phyloP scores from a whole-genome alignment of 2,797 vertebrate species.

The Hephaestus fuliginosus region DNA sequence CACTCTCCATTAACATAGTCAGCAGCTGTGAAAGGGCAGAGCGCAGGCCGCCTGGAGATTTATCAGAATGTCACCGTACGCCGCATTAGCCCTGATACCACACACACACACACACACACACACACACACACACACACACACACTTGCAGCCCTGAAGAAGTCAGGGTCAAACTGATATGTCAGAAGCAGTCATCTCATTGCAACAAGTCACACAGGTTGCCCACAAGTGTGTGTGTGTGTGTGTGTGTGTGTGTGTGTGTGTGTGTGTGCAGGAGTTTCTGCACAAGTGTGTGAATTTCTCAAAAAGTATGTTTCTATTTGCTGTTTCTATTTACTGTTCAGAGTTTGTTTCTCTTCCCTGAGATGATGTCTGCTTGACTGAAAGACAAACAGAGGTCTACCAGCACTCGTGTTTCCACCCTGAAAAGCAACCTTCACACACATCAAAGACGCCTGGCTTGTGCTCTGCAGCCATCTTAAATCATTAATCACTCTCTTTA shows the following conservation, averaged over 20 bases:
- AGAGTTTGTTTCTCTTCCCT: background rate
- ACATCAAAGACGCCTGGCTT: slow-evolving; percentile 59
- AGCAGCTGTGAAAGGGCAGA: slow-evolving; percentile 79
- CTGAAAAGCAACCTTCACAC: slow-evolving; percentile 43
- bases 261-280: background rate
- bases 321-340: background rate
- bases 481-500: slow-evolving; percentile 67
- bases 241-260: background rate
- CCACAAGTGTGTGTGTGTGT: background rate
- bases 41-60: slow-evolving; percentile 63
- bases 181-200: slow-evolving; percentile 55
- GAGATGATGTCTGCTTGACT: slow-evolving; percentile 22
- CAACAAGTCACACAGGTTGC: slow-evolving; percentile 4
- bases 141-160: slow-evolving; percentile 18
- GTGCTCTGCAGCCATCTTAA: slow-evolving; percentile 49
- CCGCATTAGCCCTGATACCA: slow-evolving; percentile 65
- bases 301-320: background rate
- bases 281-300: background rate
- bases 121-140: slow-evolving; percentile 19
- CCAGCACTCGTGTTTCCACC: slow-evolving; percentile 34
- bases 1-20: slow-evolving; percentile 73
- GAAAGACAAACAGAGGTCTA: slow-evolving; percentile 47
- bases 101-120: slow-evolving; percentile 19
- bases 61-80: slow-evolving; percentile 73
- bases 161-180: slow-evolving; percentile 71